A percentile compares a stretch with the other conserved stretches of the same genome.
Conservation (phyloP, 1,140 invertebrate genomes). For the Pentalonia nigronervosa region DNA sequence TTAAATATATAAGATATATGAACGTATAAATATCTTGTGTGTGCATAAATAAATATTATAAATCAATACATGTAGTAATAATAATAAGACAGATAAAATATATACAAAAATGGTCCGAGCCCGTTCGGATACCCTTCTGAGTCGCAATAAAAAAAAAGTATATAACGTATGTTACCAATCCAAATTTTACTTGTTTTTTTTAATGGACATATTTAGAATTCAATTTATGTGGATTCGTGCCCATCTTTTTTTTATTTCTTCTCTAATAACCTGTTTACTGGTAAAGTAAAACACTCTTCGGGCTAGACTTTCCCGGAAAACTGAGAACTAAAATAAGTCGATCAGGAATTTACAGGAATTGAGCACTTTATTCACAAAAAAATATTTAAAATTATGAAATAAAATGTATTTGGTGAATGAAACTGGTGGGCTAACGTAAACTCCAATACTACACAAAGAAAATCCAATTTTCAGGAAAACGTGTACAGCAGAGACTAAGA, state of each 20-base stretch:
- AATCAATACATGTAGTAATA: neutral
- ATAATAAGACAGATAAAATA: neutral
- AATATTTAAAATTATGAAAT: neutral
- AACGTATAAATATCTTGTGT: neutral
- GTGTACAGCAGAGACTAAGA: too few relatives aligned
- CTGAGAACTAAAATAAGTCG: neutral
- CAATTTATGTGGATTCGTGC: neutral
- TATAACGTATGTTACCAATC: neutral
- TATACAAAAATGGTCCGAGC: neutral
- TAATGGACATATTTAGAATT: neutral
- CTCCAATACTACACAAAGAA: too few relatives aligned
- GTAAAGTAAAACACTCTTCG: neutral
- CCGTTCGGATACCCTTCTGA: neutral
- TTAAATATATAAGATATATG: neutral
- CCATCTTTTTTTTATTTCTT: neutral
- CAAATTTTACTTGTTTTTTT: neutral
- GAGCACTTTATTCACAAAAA: neutral
- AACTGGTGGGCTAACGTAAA: too few relatives aligned
- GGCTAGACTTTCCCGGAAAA: neutral
- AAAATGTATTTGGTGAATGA: too few relatives aligned
- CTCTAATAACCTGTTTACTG: neutral
- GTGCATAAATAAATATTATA: neutral
- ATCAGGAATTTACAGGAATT: neutral
- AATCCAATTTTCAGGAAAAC: too few relatives aligned
- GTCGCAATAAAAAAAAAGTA: neutral